Conservation (phyloP, 2,113 vertebrate species). For the Tyto alba region DNA sequence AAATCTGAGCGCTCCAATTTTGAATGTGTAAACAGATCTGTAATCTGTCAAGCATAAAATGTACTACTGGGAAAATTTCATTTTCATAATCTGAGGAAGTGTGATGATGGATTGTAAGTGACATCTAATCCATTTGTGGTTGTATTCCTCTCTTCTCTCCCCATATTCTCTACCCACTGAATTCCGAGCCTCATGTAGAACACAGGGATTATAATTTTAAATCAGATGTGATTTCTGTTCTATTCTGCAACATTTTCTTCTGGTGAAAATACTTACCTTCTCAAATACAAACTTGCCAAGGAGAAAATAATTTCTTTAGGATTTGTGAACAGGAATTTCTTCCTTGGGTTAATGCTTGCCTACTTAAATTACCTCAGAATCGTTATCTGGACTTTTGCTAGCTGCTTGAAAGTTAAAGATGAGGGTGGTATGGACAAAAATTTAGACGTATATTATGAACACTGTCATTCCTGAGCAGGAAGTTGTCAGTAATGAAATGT, state of each 20-base stretch:
- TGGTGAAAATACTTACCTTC: not conserved
- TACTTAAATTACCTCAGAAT: not conserved
- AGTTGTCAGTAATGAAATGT: not conserved
- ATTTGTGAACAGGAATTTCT: not conserved
- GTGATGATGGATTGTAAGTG: constrained; percentile 19
- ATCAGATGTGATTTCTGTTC: not conserved
- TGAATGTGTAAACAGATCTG: constrained; percentile 28
- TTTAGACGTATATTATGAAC: not conserved
- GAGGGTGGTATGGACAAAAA: not conserved
- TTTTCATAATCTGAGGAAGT: constrained; percentile 59
- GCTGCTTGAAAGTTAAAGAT: not conserved
- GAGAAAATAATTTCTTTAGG: not conserved
- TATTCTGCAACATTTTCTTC: not conserved
- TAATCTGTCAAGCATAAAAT: constrained; percentile 56
- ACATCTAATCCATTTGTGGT: constrained; percentile 5
- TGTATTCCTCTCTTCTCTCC: not conserved
- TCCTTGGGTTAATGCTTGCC: not conserved
- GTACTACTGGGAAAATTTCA: constrained; percentile 30
- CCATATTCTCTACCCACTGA: not conserved
- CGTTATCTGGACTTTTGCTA: not conserved
- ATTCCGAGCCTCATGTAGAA: constrained; percentile 8
- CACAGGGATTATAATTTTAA: not conserved
- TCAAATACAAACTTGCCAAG: not conserved
- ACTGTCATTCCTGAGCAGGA: not conserved
- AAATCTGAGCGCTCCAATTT: not conserved